Evolutionary conservation across 2,113 vertebrate species (phyloP).

Genomic region (Otus sunia): DNA sequence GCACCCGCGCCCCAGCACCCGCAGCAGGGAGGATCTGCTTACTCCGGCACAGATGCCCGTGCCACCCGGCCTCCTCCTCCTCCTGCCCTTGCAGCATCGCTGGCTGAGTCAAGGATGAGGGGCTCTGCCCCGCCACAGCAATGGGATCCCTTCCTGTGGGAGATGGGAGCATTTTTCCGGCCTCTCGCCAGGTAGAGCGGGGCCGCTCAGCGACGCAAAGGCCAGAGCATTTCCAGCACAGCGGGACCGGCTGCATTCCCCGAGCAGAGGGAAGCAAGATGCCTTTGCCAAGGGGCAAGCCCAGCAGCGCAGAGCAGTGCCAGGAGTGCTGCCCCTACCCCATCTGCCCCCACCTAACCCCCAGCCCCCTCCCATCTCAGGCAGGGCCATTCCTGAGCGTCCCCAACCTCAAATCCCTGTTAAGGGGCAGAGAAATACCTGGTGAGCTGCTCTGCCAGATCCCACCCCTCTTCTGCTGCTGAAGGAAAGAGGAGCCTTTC

Average conservation of each 20-base stretch:
- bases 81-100: conserved; percentile 63
- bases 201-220: neutral
- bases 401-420: rapidly evolving
- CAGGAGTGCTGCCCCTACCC: neutral
- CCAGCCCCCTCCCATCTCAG: neutral
- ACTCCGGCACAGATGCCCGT: neutral
- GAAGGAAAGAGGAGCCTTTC: neutral
- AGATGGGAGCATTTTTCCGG: rapidly evolving
- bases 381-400: neutral
- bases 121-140: neutral
- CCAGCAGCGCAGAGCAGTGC: neutral
- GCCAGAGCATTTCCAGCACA: neutral
- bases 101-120: neutral
- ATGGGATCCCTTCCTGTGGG: neutral
- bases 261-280: neutral
- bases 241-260: rapidly evolving
- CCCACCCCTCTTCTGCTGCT: neutral
- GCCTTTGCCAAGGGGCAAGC: neutral
- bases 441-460: neutral
- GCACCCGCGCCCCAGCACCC: neutral
- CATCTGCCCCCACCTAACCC: neutral
- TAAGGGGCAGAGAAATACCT: neutral
- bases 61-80: neutral
- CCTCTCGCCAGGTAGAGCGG: neutral
- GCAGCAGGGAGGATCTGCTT: conserved; percentile 38